Conservation (phyloP, 2,888 invertebrate species). For the Mycalesis mineus region DNA sequence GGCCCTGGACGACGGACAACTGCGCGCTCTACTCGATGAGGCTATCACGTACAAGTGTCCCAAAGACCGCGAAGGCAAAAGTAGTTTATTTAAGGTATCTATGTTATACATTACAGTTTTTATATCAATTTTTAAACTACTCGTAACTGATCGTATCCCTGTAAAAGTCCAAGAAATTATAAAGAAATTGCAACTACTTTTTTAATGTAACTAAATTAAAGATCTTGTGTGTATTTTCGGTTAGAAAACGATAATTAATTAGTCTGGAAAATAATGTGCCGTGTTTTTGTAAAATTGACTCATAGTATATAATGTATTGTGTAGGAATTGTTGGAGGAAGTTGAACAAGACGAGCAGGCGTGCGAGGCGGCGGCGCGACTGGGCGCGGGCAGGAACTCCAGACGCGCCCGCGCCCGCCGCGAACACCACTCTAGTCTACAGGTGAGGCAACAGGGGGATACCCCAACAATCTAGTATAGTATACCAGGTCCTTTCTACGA, state of each 20-base stretch:
- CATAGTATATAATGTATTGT: neutral
- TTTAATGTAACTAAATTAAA: too few species aligned
- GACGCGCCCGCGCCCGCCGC: slow-evolving; percentile 57
- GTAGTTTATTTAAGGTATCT: slow-evolving; percentile 86
- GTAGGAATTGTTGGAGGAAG: slow-evolving; percentile 86
- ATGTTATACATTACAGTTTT: too few species aligned
- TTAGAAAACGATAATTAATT: too few species aligned
- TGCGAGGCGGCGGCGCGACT: slow-evolving; percentile 73
- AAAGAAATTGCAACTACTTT: too few species aligned
- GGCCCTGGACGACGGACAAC: slow-evolving; percentile 85
- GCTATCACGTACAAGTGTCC: slow-evolving; percentile 90
- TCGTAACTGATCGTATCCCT: too few species aligned
- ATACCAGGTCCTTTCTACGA: too few species aligned
- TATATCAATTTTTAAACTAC: too few species aligned
- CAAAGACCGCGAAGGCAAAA: slow-evolving; percentile 90
- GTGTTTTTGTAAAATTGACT: too few species aligned
- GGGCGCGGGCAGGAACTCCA: slow-evolving; percentile 44
- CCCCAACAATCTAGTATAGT: too few species aligned
- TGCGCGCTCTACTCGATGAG: slow-evolving; percentile 88
- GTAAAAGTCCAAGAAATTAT: too few species aligned
- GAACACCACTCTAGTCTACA: slow-evolving; percentile 72
- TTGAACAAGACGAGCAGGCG: slow-evolving; percentile 85
- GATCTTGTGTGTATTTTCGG: too few species aligned
- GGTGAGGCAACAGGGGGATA: slow-evolving; percentile 31
- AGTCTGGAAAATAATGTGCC: too few species aligned